Percentiles rank a stretch among this genome's conserved stretches.
Evolutionary conservation across 2,797 vertebrate species (phyloP).

Genomic region (Chromis chromis): DNA sequence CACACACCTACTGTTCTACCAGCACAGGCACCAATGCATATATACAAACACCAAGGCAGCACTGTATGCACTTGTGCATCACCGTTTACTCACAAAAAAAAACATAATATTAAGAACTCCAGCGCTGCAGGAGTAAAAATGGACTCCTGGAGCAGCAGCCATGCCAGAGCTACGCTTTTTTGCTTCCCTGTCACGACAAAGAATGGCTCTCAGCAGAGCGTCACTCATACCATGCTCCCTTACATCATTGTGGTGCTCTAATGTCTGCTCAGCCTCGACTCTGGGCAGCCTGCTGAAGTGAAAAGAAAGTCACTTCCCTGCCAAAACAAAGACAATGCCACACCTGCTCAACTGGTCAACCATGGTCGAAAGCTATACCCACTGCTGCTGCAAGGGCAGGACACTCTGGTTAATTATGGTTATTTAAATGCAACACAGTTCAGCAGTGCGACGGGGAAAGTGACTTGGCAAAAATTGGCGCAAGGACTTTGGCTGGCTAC

Average conservation of each 20-base stretch:
- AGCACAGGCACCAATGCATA: slow-evolving; percentile 50
- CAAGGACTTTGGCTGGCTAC: not conserved
- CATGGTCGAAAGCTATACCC: slow-evolving; percentile 16
- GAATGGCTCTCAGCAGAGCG: slow-evolving; percentile 37
- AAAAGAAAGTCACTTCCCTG: slow-evolving; percentile 29
- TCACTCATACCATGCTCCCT: slow-evolving; percentile 27
- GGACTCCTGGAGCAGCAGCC: slow-evolving; percentile 47
- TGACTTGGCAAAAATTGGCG: not conserved
- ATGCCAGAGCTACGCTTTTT: slow-evolving; percentile 25
- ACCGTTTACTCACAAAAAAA: slow-evolving; percentile 23
- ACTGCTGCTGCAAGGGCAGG: not conserved
- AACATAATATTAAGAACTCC: slow-evolving; percentile 6
- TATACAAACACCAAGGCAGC: slow-evolving; percentile 36
- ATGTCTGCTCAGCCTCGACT: slow-evolving; percentile 41
- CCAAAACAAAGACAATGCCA: slow-evolving; percentile 33
- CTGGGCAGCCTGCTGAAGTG: slow-evolving; percentile 27
- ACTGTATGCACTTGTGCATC: slow-evolving; percentile 36
- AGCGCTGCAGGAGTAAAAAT: slow-evolving; percentile 24
- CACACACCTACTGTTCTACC: slow-evolving; percentile 39
- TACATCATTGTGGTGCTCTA: slow-evolving; percentile 61
- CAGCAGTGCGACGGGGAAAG: slow-evolving; percentile 12
- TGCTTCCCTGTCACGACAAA: slow-evolving; percentile 32
- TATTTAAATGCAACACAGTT: slow-evolving; percentile 15
- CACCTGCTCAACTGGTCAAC: slow-evolving; percentile 36
- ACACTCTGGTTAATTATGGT: slow-evolving; percentile 19